phyloP scores from a whole-genome alignment of 2,888 invertebrate species.

The Marasmarcha lunaedactyla region DNA sequence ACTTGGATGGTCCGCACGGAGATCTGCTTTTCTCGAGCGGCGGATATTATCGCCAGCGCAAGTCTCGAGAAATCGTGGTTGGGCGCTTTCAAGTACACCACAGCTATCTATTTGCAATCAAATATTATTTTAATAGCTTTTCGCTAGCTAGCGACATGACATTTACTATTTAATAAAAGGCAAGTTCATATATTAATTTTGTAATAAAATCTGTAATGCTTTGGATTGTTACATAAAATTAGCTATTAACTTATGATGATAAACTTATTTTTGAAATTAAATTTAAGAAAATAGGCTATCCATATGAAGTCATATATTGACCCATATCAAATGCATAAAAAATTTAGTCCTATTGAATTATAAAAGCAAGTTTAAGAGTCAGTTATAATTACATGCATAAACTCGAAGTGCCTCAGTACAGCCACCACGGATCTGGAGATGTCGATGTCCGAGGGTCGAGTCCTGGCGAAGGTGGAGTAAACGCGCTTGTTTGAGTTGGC shows the following conservation, averaged over 20 bases:
- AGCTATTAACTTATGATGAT: no score
- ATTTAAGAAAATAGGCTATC: no score
- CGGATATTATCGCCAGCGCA: constrained; percentile 81
- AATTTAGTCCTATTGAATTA: no score
- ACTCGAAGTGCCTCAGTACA: constrained; percentile 85
- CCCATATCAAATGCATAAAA: no score
- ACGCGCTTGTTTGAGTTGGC: constrained; percentile 89
- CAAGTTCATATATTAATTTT: no score
- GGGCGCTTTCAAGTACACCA: constrained; percentile 84
- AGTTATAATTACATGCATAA: constrained; percentile 79
- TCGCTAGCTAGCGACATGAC: constrained; percentile 1
- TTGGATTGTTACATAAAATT: no score
- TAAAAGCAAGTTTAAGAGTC: no score
- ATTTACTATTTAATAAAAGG: no score
- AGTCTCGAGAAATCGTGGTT: constrained; percentile 82
- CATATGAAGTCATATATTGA: no score
- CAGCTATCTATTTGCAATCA: constrained; percentile 73
- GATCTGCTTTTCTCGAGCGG: constrained; percentile 78
- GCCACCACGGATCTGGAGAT: constrained; percentile 93
- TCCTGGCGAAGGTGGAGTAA: constrained; percentile 92
- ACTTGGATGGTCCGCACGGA: constrained; percentile 71
- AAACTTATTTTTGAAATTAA: no score
- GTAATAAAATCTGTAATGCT: no score
- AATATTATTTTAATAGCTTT: constrained; percentile 2
- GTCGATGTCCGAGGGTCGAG: constrained; percentile 92